Base-by-base conservation (phyloP, 2,797 vertebrate species). In the Cephalopachus bancanus region DNA sequence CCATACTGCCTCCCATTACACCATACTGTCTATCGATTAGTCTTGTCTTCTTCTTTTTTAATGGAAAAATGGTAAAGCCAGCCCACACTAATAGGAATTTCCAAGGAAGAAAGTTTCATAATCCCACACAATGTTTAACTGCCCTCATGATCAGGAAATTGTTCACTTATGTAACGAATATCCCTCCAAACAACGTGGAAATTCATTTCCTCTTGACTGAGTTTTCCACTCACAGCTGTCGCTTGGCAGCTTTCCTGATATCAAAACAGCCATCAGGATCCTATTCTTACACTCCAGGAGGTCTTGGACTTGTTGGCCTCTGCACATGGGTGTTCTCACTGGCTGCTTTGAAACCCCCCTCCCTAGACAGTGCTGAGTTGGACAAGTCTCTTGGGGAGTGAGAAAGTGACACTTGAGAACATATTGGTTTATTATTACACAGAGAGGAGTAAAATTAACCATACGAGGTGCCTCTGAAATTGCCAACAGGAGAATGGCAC, bases 141-240 rank as follows among this genome's bases (percentile, higher is more conserved):
- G 89, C 83, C 81, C 97, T 97, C 89, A 93, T 97, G 96, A 95
- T 97, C 67, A 94, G 93, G 96, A 97, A 97, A 96, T 96, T 16
- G 72, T 97, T 97, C 80, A 93, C 96, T 98, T 96, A 95, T 91
- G n/a, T 96, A 98, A 97, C 14, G 3, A 93, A 69, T 89, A 93
- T 94, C 71, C 94, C 75, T 96, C 72, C 86, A 94, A 97, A 93
- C 87, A 90, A 96, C 60, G 24, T 97, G 88, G 72, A 94, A 94
- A 96, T 96, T 97, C 93, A 97, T 98, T 97, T 97, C 96, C 97
- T 97, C 95, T 97, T 97, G 96, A 97, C 97, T 96, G 93, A 9
- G 89, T 96, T 98, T 98, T 96, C 93, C 94, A 95, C 87, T 95
- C 67, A 30, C 57, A 59, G 57, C 81, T 89, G 62, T 97, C 67